Percentiles rank a stretch among this genome's conserved stretches.
Conservation (phyloP, 1,140 invertebrate genomes). For the Antheraea mylitta region DNA sequence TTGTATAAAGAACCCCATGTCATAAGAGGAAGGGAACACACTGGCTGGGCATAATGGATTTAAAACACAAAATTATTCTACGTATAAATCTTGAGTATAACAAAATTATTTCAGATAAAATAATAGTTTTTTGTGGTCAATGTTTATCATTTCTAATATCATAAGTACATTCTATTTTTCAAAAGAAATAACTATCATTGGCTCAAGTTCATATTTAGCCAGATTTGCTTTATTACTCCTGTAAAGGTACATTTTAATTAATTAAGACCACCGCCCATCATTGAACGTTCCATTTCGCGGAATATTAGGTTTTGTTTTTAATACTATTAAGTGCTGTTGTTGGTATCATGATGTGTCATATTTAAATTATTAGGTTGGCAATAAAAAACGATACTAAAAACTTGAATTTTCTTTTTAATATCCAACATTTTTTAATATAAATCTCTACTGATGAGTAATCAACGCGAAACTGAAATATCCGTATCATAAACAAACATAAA, state of each 20-base stretch:
- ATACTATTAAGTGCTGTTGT: constrained; percentile 36
- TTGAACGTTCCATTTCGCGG: constrained; percentile 28
- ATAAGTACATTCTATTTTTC: too few species aligned
- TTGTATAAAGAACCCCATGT: too few species aligned
- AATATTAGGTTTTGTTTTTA: constrained; percentile 44
- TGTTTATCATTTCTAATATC: too few species aligned
- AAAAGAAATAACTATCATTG: too few species aligned
- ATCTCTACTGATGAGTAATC: not conserved
- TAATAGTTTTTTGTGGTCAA: too few species aligned
- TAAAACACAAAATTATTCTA: too few species aligned
- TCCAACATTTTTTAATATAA: not conserved
- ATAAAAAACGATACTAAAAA: not conserved
- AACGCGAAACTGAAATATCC: not conserved
- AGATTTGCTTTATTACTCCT: not conserved
- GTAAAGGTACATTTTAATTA: not conserved
- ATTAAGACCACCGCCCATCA: constrained; percentile 1
- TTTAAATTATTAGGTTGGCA: not conserved
- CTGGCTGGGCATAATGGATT: too few species aligned
- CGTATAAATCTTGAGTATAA: too few species aligned
- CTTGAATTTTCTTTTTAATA: not conserved
- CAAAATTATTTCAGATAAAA: too few species aligned
- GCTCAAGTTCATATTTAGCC: not conserved
- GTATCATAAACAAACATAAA: not conserved
- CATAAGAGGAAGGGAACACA: too few species aligned
- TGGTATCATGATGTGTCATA: not conserved